A percentile compares a stretch with the other conserved stretches of the same genome.
Conservation (phyloP, 2,797 vertebrate genomes). For the Choloepus didactylus region DNA sequence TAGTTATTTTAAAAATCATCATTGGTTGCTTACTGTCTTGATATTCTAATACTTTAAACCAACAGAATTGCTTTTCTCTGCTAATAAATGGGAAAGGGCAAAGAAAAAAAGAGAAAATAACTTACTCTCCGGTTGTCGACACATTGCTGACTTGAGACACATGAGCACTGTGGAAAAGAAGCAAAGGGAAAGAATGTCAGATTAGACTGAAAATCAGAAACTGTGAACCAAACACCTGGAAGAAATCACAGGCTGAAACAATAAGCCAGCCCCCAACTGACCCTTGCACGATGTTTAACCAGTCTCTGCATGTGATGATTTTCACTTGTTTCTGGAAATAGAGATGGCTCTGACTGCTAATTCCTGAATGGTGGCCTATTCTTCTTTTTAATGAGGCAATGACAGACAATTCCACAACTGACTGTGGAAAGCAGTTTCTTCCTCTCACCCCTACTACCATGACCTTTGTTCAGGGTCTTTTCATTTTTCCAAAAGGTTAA, state of each 20-base stretch:
- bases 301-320: background rate
- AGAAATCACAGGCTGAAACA: background rate
- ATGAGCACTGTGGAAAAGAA: slow-evolving; percentile 90
- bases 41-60: background rate
- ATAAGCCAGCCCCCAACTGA: background rate
- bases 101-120: slow-evolving; percentile 60
- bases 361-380: background rate
- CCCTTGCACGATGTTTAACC: background rate
- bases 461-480: background rate
- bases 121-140: slow-evolving; percentile 94
- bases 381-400: background rate
- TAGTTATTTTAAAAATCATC: background rate
- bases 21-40: background rate
- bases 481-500: background rate
- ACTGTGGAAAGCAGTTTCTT: background rate
- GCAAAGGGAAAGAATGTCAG: slow-evolving; percentile 73
- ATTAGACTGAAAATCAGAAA: slow-evolving; percentile 10
- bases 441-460: background rate
- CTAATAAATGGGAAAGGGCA: background rate
- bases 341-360: background rate
- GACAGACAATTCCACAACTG: background rate
- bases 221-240: background rate
- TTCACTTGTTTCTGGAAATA: background rate
- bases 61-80: background rate
- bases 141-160: slow-evolving; percentile 91